These are phyloP conservation scores for Cryptosula pallasiana DNA, from an alignment of 2,888 invertebrate species.

Conservation along the genomic window DNA sequence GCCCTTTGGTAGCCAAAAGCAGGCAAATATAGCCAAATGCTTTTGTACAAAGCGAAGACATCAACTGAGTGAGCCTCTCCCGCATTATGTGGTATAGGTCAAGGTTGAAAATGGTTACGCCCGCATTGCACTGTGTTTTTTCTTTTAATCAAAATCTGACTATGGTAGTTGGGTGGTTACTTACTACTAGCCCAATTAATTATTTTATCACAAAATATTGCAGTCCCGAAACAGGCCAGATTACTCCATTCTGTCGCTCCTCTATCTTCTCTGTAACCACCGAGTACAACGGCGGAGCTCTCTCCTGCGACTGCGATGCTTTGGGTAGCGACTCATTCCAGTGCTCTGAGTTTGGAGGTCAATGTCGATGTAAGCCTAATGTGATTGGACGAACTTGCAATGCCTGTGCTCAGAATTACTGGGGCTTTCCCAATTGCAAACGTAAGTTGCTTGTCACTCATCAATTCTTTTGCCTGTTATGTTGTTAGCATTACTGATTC, in stretches of 20 bases:
- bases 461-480: too few relatives aligned
- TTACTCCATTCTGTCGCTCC: constrained; percentile 69
- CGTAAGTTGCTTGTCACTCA: constrained; percentile 37
- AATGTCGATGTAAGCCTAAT: constrained; percentile 85
- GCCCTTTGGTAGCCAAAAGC: too few relatives aligned
- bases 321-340: constrained; percentile 80
- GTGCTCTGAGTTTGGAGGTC: constrained; percentile 90
- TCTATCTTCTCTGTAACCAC: constrained; percentile 89
- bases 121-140: too few relatives aligned
- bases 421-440: constrained; percentile 89
- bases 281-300: constrained; percentile 88
- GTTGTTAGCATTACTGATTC: too few relatives aligned
- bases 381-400: constrained; percentile 75
- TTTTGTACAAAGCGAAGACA: too few relatives aligned
- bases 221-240: constrained; percentile 27
- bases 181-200: too few relatives aligned
- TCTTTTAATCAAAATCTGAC: too few relatives aligned
- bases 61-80: too few relatives aligned
- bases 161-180: too few relatives aligned
- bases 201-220: constrained; percentile 18
- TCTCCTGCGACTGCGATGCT: constrained; percentile 81
- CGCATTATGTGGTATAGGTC: too few relatives aligned
- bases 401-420: constrained; percentile 72
- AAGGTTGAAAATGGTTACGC: too few relatives aligned
- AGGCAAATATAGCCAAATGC: too few relatives aligned